Base-by-base conservation (phyloP, 2,113 vertebrate genomes). In the Cisticola juncidis region DNA sequence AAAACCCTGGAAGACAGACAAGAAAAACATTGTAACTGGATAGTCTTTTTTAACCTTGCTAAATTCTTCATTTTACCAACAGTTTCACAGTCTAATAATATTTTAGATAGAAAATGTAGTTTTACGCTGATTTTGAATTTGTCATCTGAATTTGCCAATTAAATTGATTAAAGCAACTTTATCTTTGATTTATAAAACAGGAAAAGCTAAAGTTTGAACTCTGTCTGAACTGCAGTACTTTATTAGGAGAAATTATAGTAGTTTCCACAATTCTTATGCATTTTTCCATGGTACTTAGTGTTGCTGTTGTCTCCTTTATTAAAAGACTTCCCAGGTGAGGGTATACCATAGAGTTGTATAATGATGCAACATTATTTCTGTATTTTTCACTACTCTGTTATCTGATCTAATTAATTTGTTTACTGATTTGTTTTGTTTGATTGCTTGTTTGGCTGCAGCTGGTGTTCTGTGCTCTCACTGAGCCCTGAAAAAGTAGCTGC, bases 51-150 rank as follows among this genome's bases (percentile, higher is more conserved):
- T 45, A 87, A 82, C 58, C 54, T 88, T 70, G 48, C 65, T 81
- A 40, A 94, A 73, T 69, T 82, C 42, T 86, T 88, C 20, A 40
- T 56, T 93, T 94, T 93, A 88, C 35, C 45, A 88, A 50, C 42
- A 61, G 79, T 88, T 93, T 85, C 79, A 40, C 14, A 38, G 50
- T 82, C 71, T 90, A 80, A 86, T 94, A 88, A 93, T 86, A 82
- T n/a, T 88, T 96, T 1, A 38, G 74, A 74, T 40, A 61, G 69
- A 88, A 96, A 77, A 61, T 31, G 42, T 54, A 61, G 45, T 83
- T 93, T 76, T 61, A 65, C 42, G 42, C 47, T 35, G 11, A 28
- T 72, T 95, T 91, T 72, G 58, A 79, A 80, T 94, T 93, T 94
- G 53, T 88, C 81, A 89, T 95, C 93, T 90, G 94, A n/a, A 23